A percentile compares a stretch with the other conserved stretches of the same genome.
phyloP scores from a whole-genome alignment of 2,888 invertebrate genomes.

The Meiosimyza platycephala region DNA sequence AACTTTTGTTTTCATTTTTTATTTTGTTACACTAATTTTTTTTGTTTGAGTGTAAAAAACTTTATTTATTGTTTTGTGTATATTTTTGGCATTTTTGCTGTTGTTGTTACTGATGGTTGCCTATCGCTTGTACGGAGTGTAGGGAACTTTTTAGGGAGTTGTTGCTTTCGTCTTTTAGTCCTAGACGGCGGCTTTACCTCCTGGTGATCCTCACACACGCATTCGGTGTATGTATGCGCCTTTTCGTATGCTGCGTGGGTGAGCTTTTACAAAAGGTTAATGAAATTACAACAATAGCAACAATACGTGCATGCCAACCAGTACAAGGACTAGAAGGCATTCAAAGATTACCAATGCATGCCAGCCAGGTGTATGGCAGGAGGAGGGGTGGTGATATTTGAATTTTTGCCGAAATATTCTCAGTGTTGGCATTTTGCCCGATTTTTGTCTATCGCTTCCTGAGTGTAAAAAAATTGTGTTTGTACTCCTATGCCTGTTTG shows the following conservation, averaged over 20 bases:
- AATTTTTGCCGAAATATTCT: background rate
- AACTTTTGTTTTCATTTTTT: constrained; percentile 30
- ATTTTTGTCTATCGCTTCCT: constrained; percentile 8
- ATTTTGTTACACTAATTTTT: constrained; percentile 16
- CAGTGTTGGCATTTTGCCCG: constrained; percentile 13
- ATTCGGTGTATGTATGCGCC: background rate
- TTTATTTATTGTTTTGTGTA: constrained; percentile 44
- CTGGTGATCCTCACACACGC: background rate
- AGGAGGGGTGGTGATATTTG: background rate
- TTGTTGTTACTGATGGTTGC: constrained; percentile 20
- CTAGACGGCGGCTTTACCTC: constrained; percentile 1
- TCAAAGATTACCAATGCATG: constrained; percentile 18
- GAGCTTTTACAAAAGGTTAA: constrained; percentile 28
- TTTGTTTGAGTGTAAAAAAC: constrained; percentile 40
- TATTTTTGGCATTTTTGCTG: background rate
- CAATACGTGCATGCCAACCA: background rate
- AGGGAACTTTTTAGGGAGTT: background rate
- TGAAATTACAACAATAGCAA: constrained; percentile 24
- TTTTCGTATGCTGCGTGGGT: constrained; percentile 17
- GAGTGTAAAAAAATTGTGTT: background rate
- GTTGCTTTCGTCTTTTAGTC: constrained; percentile 2
- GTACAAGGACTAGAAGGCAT: constrained; percentile 2
- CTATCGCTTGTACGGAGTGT: constrained; percentile 2
- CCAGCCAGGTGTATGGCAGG: background rate
- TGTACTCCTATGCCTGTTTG: background rate